Percentiles rank a stretch among this genome's conserved stretches.
These are phyloP conservation scores for Papilio aristodemus DNA, from an alignment of 1,140 invertebrate genomes.

Conservation along the genomic window DNA sequence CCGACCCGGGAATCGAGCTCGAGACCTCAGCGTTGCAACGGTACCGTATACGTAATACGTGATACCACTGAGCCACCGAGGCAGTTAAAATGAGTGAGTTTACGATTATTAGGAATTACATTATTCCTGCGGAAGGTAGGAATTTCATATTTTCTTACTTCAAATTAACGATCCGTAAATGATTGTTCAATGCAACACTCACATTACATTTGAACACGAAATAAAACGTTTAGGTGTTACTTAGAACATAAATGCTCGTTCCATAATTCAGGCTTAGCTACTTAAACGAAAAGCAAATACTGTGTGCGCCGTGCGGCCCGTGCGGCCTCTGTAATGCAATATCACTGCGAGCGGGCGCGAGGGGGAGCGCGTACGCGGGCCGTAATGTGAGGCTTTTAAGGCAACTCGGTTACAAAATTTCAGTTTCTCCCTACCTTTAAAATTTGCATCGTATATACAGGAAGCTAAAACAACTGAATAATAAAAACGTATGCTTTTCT, in stretches of 20 bases:
- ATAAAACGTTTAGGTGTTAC: slow-evolving; percentile 2
- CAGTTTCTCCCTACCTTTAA: not conserved
- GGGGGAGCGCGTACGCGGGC: not conserved
- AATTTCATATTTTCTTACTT: too few relatives aligned
- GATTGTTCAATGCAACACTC: not conserved
- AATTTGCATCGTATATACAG: not conserved
- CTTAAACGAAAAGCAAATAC: slow-evolving; percentile 5
- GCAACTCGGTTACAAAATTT: not conserved
- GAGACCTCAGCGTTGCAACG: too few relatives aligned
- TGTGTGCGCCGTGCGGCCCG: not conserved
- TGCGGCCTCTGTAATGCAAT: not conserved
- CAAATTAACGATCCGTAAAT: too few relatives aligned
- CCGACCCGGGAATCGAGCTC: too few relatives aligned
- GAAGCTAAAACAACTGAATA: slow-evolving; percentile 5
- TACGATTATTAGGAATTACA: too few relatives aligned
- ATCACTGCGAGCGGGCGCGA: not conserved
- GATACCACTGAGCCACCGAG: too few relatives aligned
- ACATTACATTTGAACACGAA: not conserved
- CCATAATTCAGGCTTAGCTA: slow-evolving; percentile 11
- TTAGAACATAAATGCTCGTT: not conserved
- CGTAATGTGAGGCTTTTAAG: slow-evolving; percentile 8
- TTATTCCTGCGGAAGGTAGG: too few relatives aligned
- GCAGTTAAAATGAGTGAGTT: too few relatives aligned
- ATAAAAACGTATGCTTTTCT: slow-evolving; percentile 3
- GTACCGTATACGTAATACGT: too few relatives aligned